Percentiles rank a stretch among this genome's conserved stretches.
These are phyloP conservation scores for Antechinus flavipes DNA, from an alignment of 2,113 vertebrate genomes.

Conservation along the genomic window DNA sequence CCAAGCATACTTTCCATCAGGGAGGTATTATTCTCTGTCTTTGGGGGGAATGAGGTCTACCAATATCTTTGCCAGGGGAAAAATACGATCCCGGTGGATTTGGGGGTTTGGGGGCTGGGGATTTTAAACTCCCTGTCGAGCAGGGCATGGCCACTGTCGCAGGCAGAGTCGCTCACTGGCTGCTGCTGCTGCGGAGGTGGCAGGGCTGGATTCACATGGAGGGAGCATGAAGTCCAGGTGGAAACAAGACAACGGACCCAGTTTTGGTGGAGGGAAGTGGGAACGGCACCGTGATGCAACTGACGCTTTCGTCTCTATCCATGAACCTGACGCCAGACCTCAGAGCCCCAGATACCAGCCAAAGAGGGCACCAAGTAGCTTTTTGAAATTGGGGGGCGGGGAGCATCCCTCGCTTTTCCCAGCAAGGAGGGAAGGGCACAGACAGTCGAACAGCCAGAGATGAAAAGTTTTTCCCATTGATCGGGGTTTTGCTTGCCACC, in stretches of 20 bases:
- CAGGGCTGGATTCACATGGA: conserved; percentile 10
- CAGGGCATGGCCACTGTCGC: conserved; percentile 14
- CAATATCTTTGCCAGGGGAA: conserved; percentile 14
- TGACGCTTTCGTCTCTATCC: background rate
- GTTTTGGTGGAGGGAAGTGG: conserved; percentile 47
- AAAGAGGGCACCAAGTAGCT: background rate
- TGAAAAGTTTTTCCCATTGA: conserved; percentile 76
- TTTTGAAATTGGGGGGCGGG: background rate
- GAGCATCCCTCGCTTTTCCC: background rate
- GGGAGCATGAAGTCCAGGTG: conserved; percentile 68
- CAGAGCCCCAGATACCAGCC: background rate
- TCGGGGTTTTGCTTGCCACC: conserved; percentile 33
- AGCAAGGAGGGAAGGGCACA: background rate
- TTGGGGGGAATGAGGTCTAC: background rate
- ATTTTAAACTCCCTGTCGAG: conserved; percentile 62
- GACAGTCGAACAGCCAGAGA: background rate
- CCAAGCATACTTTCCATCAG: background rate
- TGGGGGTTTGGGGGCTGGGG: conserved; percentile 22
- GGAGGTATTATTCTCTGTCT: conserved; percentile 21
- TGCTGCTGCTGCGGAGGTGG: background rate
- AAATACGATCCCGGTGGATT: background rate
- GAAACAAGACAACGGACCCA: conserved; percentile 10
- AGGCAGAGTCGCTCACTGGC: background rate
- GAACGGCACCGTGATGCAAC: background rate
- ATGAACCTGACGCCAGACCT: conserved; percentile 13